A percentile compares a stretch with the other conserved stretches of the same genome.
Evolutionary conservation across 2,113 vertebrate species (phyloP).

Genomic region (Paraplagusia blochii): DNA sequence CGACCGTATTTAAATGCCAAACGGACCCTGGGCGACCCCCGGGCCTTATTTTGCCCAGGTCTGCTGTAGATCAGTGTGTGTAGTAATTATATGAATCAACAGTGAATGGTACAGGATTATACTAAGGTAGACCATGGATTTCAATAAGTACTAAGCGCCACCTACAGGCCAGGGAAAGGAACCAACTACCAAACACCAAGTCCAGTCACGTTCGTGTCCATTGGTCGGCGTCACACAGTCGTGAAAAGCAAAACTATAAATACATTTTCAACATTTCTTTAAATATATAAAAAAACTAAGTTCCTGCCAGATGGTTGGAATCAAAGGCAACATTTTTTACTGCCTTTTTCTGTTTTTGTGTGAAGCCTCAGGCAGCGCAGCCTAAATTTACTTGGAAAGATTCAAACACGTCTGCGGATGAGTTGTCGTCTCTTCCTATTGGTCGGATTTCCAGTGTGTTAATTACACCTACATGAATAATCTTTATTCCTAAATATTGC

Average conservation of each 20-base stretch:
- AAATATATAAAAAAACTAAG: conserved; percentile 39
- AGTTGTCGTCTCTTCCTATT: conserved; percentile 64
- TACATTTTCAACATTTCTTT: conserved; percentile 25
- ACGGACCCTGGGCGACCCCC: too few species aligned
- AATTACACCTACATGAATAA: conserved; percentile 74
- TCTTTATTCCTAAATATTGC: conserved; percentile 74
- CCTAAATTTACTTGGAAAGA: conserved; percentile 71
- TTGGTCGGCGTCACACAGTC: conserved; percentile 27
- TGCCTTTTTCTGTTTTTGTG: conserved; percentile 50
- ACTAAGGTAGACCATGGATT: too few species aligned
- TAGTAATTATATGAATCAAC: too few species aligned
- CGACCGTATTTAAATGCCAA: too few species aligned
- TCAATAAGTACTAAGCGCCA: too few species aligned
- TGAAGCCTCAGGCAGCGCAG: conserved; percentile 49
- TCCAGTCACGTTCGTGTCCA: conserved; percentile 40
- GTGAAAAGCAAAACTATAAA: conserved; percentile 24
- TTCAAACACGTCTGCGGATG: conserved; percentile 61
- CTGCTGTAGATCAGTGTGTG: too few species aligned
- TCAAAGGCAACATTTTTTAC: conserved; percentile 55
- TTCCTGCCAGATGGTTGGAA: conserved; percentile 64
- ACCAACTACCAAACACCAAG: background rate
- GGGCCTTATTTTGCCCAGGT: too few species aligned
- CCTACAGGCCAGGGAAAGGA: too few species aligned
- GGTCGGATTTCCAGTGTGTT: conserved; percentile 66
- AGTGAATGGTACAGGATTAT: too few species aligned